Evolutionary conservation across 2,888 invertebrate genomes (phyloP).

Genomic region (Micoletzkya japonica): DNA sequence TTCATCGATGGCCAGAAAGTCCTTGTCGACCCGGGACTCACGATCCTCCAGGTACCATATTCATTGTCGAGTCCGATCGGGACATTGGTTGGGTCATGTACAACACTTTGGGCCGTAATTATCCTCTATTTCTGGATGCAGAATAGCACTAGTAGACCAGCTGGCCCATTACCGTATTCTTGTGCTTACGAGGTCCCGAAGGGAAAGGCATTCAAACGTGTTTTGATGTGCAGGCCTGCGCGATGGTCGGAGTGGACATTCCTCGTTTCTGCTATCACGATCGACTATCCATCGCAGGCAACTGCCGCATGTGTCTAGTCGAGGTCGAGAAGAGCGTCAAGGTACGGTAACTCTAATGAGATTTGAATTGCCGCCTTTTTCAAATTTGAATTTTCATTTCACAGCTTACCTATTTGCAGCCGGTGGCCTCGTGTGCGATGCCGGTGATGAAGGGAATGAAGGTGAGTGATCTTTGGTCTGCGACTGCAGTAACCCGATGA

Average conservation of each 20-base stretch:
- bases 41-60: constrained; percentile 92
- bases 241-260: constrained; percentile 94
- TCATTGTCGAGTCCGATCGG: too few relatives aligned
- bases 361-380: background rate
- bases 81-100: too few relatives aligned
- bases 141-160: too few relatives aligned
- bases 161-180: too few relatives aligned
- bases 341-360: constrained; percentile 60
- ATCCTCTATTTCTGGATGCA: too few relatives aligned
- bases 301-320: constrained; percentile 98
- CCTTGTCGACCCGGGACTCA: constrained; percentile 90
- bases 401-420: constrained; percentile 68
- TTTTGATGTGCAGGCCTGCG: constrained; percentile 68
- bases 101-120: too few relatives aligned
- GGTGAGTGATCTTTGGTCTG: constrained; percentile 10
- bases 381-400: background rate
- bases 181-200: too few relatives aligned
- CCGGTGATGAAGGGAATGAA: constrained; percentile 98
- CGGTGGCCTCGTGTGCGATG: constrained; percentile 98
- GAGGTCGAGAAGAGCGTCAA: constrained; percentile 98
- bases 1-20: constrained; percentile 96
- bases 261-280: constrained; percentile 99
- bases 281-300: constrained; percentile 94
- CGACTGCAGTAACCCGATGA: background rate
- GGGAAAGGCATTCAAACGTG: too few relatives aligned